A percentile compares a stretch with the other conserved stretches of the same genome.
Conservation (phyloP, 2,797 vertebrate genomes). For the Nasua narica region DNA sequence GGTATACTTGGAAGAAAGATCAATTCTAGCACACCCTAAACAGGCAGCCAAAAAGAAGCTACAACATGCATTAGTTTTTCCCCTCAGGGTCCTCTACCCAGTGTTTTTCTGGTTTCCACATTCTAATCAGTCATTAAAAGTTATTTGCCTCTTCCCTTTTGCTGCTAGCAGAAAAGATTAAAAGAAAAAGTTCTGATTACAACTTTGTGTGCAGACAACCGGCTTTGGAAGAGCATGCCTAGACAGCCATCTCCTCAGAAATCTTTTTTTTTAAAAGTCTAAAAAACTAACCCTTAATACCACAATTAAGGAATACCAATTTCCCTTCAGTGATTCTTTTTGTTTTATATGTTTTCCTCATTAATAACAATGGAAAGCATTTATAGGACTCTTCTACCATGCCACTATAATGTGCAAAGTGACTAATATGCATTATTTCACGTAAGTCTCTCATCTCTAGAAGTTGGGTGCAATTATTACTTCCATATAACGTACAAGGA, state of each 20-base stretch:
- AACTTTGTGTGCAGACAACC: conserved; percentile 35
- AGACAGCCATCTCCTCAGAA: conserved; percentile 43
- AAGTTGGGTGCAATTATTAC: background rate
- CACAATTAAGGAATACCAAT: background rate
- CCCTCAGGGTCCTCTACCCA: background rate
- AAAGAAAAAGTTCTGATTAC: conserved; percentile 55
- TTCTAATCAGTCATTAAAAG: conserved; percentile 59
- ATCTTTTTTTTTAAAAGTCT: conserved; percentile 6
- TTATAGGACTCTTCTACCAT: background rate
- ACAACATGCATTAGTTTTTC: background rate
- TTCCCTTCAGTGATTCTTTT: background rate
- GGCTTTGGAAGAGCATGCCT: conserved; percentile 43
- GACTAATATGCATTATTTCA: background rate
- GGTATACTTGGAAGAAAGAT: background rate
- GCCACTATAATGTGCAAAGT: background rate
- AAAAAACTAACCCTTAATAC: background rate
- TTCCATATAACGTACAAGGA: background rate
- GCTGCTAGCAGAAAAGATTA: conserved; percentile 57
- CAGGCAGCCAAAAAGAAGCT: background rate
- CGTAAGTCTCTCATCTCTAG: background rate
- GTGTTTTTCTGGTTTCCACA: conserved; percentile 35
- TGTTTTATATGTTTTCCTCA: background rate
- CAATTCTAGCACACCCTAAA: background rate
- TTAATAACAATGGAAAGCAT: background rate
- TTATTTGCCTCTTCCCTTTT: conserved; percentile 62